These are phyloP conservation scores for Carollia perspicillata DNA, from an alignment of 2,113 vertebrate genomes.

Conservation along the genomic window DNA sequence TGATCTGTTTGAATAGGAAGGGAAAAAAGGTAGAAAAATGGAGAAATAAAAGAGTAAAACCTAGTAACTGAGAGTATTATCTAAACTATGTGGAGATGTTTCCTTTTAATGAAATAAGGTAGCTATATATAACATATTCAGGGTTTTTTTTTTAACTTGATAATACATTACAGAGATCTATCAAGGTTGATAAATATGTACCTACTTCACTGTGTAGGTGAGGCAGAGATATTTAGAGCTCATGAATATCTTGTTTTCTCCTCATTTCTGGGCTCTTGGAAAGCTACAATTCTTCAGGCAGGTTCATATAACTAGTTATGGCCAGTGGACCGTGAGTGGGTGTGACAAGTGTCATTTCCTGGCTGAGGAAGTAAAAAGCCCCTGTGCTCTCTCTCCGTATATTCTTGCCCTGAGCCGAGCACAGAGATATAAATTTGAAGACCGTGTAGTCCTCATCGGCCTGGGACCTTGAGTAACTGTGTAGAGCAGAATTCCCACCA, in stretches of 20 bases:
- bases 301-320: background rate
- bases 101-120: background rate
- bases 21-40: background rate
- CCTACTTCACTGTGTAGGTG: background rate
- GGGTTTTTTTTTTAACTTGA: background rate
- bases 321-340: background rate
- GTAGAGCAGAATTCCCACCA: background rate
- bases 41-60: background rate
- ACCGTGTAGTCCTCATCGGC: background rate
- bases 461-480: background rate
- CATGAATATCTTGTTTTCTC: background rate
- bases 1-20: background rate
- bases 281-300: background rate
- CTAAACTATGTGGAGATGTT: background rate
- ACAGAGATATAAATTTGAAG: background rate
- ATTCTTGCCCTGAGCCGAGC: background rate
- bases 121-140: background rate
- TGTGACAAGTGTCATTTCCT: background rate
- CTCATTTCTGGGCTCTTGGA: background rate
- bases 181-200: background rate
- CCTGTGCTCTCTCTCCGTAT: background rate
- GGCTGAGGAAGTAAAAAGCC: background rate
- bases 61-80: background rate
- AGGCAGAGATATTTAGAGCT: background rate
- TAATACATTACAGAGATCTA: background rate